These are phyloP conservation scores for Protonemura montana DNA, from an alignment of 2,888 invertebrate species.

Conservation along the genomic window DNA sequence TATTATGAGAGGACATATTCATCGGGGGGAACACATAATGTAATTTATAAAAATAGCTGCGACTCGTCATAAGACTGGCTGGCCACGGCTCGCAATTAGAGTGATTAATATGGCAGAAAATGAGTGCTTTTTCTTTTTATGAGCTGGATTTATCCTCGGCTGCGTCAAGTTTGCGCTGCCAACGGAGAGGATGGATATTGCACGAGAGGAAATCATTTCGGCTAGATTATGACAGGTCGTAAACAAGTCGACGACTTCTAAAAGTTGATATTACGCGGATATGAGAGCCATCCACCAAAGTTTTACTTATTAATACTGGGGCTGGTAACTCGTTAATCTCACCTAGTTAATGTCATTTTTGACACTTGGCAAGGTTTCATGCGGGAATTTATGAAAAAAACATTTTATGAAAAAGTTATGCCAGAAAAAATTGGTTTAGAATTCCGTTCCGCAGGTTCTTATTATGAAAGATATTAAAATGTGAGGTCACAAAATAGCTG, in stretches of 20 bases:
- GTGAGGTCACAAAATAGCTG: background rate
- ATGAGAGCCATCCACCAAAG: background rate
- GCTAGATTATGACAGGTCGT: conserved; percentile 42
- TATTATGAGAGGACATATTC: conserved; percentile 13
- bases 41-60: conserved; percentile 19
- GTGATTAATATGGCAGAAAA: conserved; percentile 46
- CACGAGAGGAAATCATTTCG: conserved; percentile 29
- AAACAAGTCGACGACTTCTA: conserved; percentile 18
- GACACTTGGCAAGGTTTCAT: conserved; percentile 9
- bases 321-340: conserved; percentile 2
- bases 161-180: conserved; percentile 16
- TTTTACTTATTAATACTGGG: conserved; percentile 35
- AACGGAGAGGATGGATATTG: conserved; percentile 17
- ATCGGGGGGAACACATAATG: background rate
- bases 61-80: conserved; percentile 32
- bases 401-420: conserved; percentile 13
- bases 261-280: conserved; percentile 1
- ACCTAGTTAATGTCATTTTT: conserved; percentile 31
- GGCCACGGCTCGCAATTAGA: conserved; percentile 33
- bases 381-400: conserved; percentile 33
- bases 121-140: conserved; percentile 35
- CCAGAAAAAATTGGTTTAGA: background rate
- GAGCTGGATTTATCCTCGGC: conserved; percentile 37
- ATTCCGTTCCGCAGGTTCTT: background rate
- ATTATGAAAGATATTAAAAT: background rate